A percentile compares a stretch with the other conserved stretches of the same genome.
Evolutionary conservation across 2,888 invertebrate genomes (phyloP).

Genomic region (Caenorhabditis wallacei): DNA sequence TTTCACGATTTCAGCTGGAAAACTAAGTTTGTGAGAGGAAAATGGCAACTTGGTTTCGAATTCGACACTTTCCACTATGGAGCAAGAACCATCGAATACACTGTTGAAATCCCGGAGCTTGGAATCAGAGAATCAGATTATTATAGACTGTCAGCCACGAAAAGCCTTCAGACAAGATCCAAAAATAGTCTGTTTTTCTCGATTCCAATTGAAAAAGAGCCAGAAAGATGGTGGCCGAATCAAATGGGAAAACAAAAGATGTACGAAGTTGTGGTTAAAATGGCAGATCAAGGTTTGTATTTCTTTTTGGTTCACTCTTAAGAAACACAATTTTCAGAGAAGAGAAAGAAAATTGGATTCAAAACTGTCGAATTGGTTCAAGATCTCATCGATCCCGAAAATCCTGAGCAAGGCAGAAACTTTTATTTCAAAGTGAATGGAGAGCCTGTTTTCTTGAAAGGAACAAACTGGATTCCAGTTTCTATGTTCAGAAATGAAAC

Average conservation of each 20-base stretch:
- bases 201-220: slow-evolving; percentile 20
- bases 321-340: slow-evolving; percentile 33
- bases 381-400: slow-evolving; percentile 68
- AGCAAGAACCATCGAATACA: slow-evolving; percentile 20
- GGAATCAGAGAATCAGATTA: slow-evolving; percentile 28
- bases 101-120: slow-evolving; percentile 39
- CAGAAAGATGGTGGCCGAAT: slow-evolving; percentile 95
- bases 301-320: neutral
- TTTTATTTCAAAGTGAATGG: slow-evolving; percentile 94
- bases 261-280: slow-evolving; percentile 85
- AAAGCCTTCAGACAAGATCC: slow-evolving; percentile 20
- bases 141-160: slow-evolving; percentile 18
- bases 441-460: slow-evolving; percentile 92
- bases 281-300: slow-evolving; percentile 43
- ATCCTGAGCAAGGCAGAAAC: slow-evolving; percentile 85
- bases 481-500: slow-evolving; percentile 74
- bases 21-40: slow-evolving; percentile 26
- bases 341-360: slow-evolving; percentile 88
- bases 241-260: slow-evolving; percentile 91
- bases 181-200: slow-evolving; percentile 15
- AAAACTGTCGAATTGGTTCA: slow-evolving; percentile 90
- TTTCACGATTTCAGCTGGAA: slow-evolving; percentile 54
- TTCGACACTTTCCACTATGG: slow-evolving; percentile 48
- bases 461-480: slow-evolving; percentile 81
- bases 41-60: slow-evolving; percentile 53